Evolutionary conservation across 1,140 invertebrate species (phyloP).

Genomic region (Adoxophyes honmai): DNA sequence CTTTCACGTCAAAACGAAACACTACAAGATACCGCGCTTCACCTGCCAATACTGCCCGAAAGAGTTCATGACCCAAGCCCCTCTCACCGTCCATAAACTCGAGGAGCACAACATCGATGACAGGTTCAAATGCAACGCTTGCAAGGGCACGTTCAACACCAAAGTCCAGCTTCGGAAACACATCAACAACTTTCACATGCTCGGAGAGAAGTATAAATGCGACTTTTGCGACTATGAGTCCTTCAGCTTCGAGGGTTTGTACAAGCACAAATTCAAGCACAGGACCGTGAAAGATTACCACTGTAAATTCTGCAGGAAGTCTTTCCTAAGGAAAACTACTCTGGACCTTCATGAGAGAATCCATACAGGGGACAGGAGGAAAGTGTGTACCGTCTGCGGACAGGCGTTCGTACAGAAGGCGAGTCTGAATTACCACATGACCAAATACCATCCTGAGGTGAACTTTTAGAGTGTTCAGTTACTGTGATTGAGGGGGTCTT

Average conservation of each 20-base stretch:
- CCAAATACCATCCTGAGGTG: conserved; percentile 58
- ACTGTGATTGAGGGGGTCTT: conserved; percentile 9
- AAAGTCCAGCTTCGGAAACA: conserved; percentile 49
- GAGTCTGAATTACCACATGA: conserved; percentile 70
- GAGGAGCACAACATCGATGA: conserved; percentile 52
- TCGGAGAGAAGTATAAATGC: conserved; percentile 53
- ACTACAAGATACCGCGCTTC: conserved; percentile 47
- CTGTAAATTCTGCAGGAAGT: conserved; percentile 58
- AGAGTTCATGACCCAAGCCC: conserved; percentile 49
- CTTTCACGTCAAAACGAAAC: conserved; percentile 49
- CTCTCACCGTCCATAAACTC: conserved; percentile 49
- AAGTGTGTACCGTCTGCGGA: conserved; percentile 86
- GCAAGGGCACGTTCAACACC: conserved; percentile 52
- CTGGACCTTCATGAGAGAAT: conserved; percentile 84
- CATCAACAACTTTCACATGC: conserved; percentile 58
- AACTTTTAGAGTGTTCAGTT: conserved; percentile 34
- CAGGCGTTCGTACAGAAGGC: conserved; percentile 84
- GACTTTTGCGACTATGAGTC: conserved; percentile 58
- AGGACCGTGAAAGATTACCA: conserved; percentile 59
- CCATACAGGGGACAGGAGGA: conserved; percentile 88
- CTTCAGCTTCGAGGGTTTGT: conserved; percentile 52
- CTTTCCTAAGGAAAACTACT: conserved; percentile 62
- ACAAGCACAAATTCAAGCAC: conserved; percentile 64
- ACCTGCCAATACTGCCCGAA: conserved; percentile 40
- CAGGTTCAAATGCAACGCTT: conserved; percentile 55